Evolutionary conservation across 2,113 vertebrate species (phyloP), one percentile per base, ranked within the genome.

Genomic region (Indicator indicator): DNA sequence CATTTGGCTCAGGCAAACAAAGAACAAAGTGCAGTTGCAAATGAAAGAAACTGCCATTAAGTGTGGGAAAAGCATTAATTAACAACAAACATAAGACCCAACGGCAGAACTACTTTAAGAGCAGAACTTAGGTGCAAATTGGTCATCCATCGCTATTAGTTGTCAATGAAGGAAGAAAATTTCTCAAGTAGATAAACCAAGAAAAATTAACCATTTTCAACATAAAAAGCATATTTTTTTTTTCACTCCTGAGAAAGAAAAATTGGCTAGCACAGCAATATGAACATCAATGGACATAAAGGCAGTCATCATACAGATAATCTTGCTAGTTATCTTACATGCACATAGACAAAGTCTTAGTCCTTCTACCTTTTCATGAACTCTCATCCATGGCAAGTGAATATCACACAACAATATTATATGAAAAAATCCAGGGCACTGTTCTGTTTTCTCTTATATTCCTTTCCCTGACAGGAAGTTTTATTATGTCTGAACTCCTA

Each of bases 1-100:
- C 84, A 40, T 89, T 92, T 87, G 52, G 38, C 72, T 63, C 82
- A 91, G 16, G n/a, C 32, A 92, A 84, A 91, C 26, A 88, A 82
- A 93, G 67, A 88, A 88, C 11, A 67, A 85, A 91, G 21, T 74
- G 54, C 19, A 89, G 64, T 70, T 70, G 64, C 36, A 64, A 74
- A 86, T 42, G 17, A 85, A 77, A 73, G 32, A 93, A 92, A 83
- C 69, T 24, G 14, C 23, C 32, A 71, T 50, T 67, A 76, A 40
- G 28, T 27, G 9, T 28, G 46, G 9, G 7, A 90, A 75, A 79
- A 76, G 9, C 36, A 69, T 46, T 86, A 33, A 86, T 36, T 88
- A 86, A 78, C n/a, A 58, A 46, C 16, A 89, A 92, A 50, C 33
- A 84, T 13, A 18, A 90, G 21, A 10, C 21, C 69, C 63, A 78